Evolutionary conservation across 2,888 invertebrate species (phyloP).

Genomic region (Pachydiplax longipennis): DNA sequence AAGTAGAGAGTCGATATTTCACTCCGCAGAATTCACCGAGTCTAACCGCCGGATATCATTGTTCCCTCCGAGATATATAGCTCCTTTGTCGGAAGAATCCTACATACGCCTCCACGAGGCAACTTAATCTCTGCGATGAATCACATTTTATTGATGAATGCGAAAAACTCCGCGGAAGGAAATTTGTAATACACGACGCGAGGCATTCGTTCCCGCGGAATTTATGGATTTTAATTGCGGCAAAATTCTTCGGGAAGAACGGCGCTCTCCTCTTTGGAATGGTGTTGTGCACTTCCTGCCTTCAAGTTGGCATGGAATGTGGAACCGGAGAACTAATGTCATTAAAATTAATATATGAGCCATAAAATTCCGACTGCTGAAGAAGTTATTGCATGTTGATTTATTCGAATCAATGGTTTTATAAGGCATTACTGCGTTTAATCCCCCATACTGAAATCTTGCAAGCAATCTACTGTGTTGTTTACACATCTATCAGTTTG

Average conservation of each 20-base stretch:
- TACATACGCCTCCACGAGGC: neutral
- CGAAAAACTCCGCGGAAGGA: neutral
- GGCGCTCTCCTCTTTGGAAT: neutral
- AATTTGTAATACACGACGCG: neutral
- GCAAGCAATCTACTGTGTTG: too few relatives aligned
- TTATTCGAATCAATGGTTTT: too few relatives aligned
- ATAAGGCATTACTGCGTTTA: too few relatives aligned
- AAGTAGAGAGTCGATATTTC: neutral
- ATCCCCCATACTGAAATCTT: too few relatives aligned
- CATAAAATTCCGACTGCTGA: too few relatives aligned
- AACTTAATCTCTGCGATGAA: neutral
- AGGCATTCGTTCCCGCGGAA: neutral
- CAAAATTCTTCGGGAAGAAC: neutral
- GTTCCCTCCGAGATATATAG: neutral
- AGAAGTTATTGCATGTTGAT: too few relatives aligned
- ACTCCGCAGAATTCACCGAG: neutral
- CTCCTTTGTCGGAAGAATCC: neutral
- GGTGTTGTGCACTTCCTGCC: too few relatives aligned
- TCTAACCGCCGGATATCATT: neutral
- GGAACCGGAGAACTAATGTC: too few relatives aligned
- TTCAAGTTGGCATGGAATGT: too few relatives aligned
- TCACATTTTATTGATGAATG: neutral
- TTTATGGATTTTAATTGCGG: neutral
- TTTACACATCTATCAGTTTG: too few relatives aligned
- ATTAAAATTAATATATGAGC: too few relatives aligned